A percentile compares a stretch with the other conserved stretches of the same genome.
Evolutionary conservation across 2,888 invertebrate species (phyloP).

Genomic region (Stictocephala bisonia): DNA sequence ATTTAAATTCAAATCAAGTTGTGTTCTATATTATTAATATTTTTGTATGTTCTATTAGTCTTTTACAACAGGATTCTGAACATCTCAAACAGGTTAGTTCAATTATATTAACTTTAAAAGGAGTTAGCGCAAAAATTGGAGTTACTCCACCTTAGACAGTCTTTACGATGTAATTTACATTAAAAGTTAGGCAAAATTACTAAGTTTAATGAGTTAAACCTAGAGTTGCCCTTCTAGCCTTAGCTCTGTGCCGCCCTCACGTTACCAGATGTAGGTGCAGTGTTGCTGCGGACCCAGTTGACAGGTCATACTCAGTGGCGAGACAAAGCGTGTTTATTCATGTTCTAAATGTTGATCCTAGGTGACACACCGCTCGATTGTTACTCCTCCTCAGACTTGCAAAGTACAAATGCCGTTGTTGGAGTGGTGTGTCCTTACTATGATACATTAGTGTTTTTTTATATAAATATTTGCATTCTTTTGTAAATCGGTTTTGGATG

Average conservation of each 20-base stretch:
- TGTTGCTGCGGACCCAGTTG: not conserved
- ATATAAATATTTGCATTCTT: conserved; percentile 40
- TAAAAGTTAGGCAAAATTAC: too few species aligned
- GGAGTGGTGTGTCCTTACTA: conserved; percentile 35
- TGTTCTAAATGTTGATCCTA: conserved; percentile 31
- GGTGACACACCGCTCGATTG: conserved; percentile 17
- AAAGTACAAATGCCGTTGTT: conserved; percentile 33
- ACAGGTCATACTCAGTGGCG: conserved; percentile 41
- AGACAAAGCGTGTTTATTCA: conserved; percentile 29
- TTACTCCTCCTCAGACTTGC: conserved; percentile 13
- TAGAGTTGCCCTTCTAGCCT: not conserved
- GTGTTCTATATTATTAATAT: too few species aligned
- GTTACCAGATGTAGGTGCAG: too few species aligned
- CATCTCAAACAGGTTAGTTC: too few species aligned
- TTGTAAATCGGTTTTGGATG: conserved; percentile 41
- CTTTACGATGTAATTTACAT: too few species aligned
- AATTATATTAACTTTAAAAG: too few species aligned
- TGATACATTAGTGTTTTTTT: conserved; percentile 34
- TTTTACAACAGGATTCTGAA: too few species aligned
- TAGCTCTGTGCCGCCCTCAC: not conserved
- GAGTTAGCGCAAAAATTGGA: too few species aligned
- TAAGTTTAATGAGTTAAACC: too few species aligned
- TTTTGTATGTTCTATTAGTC: too few species aligned
- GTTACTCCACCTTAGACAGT: too few species aligned
- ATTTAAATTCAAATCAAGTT: too few species aligned